These are phyloP conservation scores for Bergia sp. DNA, from an alignment of 92 coral and sea anemone species.

Conservation along the genomic window DNA sequence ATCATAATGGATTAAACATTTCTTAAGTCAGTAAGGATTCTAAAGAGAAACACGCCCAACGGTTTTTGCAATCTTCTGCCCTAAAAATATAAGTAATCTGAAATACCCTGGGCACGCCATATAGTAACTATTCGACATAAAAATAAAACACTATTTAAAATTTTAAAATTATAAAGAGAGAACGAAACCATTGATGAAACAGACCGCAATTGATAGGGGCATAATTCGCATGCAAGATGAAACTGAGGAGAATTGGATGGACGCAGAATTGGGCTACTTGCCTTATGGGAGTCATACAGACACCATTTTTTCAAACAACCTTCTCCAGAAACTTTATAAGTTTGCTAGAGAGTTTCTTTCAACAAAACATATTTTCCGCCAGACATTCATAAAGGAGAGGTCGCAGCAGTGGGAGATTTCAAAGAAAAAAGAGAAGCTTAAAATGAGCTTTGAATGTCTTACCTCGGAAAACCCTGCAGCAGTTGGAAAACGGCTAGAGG, in stretches of 20 bases:
- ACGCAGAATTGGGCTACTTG: conserved; percentile 50
- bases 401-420: conserved; percentile 52
- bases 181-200: conserved; percentile 10
- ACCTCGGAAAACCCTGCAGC: conserved; percentile 63
- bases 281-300: conserved; percentile 56
- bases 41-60: too few species aligned
- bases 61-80: too few species aligned
- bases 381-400: conserved; percentile 59
- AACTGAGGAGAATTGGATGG: conserved; percentile 35
- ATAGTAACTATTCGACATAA: too few species aligned
- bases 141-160: too few species aligned
- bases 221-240: conserved; percentile 4
- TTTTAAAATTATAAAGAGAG: not conserved
- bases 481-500: conserved; percentile 52
- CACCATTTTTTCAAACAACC: conserved; percentile 58
- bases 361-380: conserved; percentile 50
- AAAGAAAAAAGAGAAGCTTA: conserved; percentile 51
- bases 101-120: too few species aligned
- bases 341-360: conserved; percentile 43
- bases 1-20: too few species aligned
- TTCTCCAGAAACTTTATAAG: conserved; percentile 51
- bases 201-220: conserved; percentile 9
- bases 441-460: conserved; percentile 46
- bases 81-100: too few species aligned
- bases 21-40: too few species aligned